Evolutionary conservation across 2,888 invertebrate genomes (phyloP).

Genomic region (Notodromas monacha): DNA sequence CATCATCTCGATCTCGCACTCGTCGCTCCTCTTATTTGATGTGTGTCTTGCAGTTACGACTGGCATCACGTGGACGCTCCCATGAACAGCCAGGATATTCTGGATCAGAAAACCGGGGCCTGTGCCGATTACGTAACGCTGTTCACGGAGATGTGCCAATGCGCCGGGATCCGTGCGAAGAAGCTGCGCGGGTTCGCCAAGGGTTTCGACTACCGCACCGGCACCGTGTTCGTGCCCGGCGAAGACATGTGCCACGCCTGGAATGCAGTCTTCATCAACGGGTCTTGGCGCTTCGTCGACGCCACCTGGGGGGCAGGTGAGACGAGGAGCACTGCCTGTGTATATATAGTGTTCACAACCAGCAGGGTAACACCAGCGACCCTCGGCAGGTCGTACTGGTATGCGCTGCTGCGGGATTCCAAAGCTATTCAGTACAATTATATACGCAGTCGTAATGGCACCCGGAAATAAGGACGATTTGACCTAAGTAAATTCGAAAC

Average conservation of each 20-base stretch:
- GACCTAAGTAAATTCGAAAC: too few species aligned
- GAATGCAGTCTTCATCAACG: slow-evolving; percentile 14
- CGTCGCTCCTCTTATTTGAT: too few species aligned
- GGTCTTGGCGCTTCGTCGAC: slow-evolving; percentile 14
- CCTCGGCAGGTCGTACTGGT: too few species aligned
- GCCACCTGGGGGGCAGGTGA: slow-evolving; percentile 14
- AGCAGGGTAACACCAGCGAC: too few species aligned
- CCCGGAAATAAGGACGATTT: too few species aligned
- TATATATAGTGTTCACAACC: too few species aligned
- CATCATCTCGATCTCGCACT: too few species aligned
- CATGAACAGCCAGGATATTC: slow-evolving; percentile 11
- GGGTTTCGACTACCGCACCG: slow-evolving; percentile 12
- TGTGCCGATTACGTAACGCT: slow-evolving; percentile 13
- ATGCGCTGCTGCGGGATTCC: too few species aligned
- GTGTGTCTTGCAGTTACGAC: too few species aligned
- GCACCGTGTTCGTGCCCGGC: slow-evolving; percentile 12
- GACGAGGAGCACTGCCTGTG: too few species aligned
- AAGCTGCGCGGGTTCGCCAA: slow-evolving; percentile 14
- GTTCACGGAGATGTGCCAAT: slow-evolving; percentile 13
- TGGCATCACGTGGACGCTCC: slow-evolving; percentile 12
- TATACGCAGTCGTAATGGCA: too few species aligned
- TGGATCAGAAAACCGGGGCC: slow-evolving; percentile 12
- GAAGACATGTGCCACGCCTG: slow-evolving; percentile 13
- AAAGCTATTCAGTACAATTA: too few species aligned
- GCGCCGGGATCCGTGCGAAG: slow-evolving; percentile 12